These are phyloP conservation scores for Cochlearius cochlearius DNA, from an alignment of 2,113 vertebrate genomes.

Conservation along the genomic window DNA sequence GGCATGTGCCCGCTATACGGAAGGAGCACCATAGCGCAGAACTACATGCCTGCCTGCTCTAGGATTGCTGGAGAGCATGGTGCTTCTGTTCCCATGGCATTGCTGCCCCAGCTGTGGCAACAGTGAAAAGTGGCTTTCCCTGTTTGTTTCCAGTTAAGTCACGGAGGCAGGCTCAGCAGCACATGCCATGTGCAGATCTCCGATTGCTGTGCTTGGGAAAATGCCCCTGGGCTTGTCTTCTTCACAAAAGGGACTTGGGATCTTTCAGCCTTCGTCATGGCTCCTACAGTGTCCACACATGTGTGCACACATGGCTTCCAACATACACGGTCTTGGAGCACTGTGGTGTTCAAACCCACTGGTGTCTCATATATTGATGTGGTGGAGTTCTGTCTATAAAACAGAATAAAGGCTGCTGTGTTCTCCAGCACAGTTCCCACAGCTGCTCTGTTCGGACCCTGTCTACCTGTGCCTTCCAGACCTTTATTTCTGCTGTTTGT, in stretches of 20 bases:
- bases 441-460: background rate
- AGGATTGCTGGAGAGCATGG: background rate
- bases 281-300: background rate
- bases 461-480: background rate
- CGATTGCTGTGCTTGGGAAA: background rate
- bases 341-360: background rate
- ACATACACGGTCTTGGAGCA: accelerated
- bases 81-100: background rate
- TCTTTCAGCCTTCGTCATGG: background rate
- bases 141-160: background rate
- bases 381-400: background rate
- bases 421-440: background rate
- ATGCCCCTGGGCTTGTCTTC: background rate
- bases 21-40: background rate
- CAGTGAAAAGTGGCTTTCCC: background rate
- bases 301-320: accelerated
- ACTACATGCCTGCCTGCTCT: accelerated
- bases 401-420: background rate
- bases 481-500: background rate
- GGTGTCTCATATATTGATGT: background rate
- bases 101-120: background rate
- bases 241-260: background rate
- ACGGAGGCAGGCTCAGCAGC: accelerated
- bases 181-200: background rate
- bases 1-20: accelerated